A percentile compares a stretch with the other conserved stretches of the same genome.
These are phyloP conservation scores for Saimiri boliviensis DNA, from an alignment of 2,113 vertebrate genomes.

Conservation along the genomic window DNA sequence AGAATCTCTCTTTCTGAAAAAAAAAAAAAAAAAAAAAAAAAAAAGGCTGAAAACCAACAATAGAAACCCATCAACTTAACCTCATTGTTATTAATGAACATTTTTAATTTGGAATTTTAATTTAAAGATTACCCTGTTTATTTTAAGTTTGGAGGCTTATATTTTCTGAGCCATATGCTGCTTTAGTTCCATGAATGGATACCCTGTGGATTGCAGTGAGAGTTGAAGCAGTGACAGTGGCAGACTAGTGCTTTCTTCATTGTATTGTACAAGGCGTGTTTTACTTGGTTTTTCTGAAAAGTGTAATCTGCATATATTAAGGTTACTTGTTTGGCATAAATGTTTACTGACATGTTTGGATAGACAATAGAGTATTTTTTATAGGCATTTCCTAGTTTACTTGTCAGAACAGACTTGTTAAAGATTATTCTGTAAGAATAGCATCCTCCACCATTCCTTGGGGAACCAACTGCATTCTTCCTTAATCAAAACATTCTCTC, in stretches of 20 bases:
- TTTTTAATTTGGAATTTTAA: slow-evolving; percentile 47
- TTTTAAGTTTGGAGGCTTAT: background rate
- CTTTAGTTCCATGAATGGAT: background rate
- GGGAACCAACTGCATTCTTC: background rate
- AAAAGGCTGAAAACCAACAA: background rate
- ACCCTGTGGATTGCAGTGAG: background rate
- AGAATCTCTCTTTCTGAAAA: background rate
- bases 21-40: background rate
- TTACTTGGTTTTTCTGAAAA: slow-evolving; percentile 1
- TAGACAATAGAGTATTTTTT: background rate
- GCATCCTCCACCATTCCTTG: background rate
- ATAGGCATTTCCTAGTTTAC: background rate
- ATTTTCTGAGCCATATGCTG: background rate
- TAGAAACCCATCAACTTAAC: background rate
- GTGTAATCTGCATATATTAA: background rate
- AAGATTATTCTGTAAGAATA: background rate
- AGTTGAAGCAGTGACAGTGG: background rate
- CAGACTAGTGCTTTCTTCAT: background rate
- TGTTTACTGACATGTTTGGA: background rate
- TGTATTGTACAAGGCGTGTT: background rate
- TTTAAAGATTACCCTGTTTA: slow-evolving; percentile 31
- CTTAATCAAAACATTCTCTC: background rate
- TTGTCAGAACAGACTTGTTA: background rate
- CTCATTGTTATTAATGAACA: background rate
- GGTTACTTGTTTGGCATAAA: background rate